A percentile compares a stretch with the other conserved stretches of the same genome.
These are phyloP conservation scores for Drosophila albomicans DNA, from an alignment of 1,140 invertebrate species.

Conservation along the genomic window DNA sequence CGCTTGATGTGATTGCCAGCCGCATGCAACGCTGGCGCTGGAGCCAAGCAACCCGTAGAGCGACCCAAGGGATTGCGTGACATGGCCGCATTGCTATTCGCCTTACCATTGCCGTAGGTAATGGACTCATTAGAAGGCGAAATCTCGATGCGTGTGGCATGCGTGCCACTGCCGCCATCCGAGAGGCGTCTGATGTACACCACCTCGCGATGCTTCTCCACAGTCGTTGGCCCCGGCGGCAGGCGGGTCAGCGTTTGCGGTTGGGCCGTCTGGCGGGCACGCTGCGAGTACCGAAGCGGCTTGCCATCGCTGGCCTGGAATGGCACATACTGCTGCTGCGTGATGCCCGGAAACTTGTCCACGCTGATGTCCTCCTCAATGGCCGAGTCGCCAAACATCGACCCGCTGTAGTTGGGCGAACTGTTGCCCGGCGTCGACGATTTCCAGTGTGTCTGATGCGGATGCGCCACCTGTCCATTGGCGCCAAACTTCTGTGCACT, in stretches of 20 bases:
- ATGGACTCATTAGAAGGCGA: conserved; percentile 82
- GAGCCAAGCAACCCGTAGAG: conserved; percentile 66
- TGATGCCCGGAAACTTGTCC: conserved; percentile 80
- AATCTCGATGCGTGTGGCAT: conserved; percentile 81
- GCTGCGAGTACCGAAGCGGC: conserved; percentile 71
- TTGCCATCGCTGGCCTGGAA: conserved; percentile 74
- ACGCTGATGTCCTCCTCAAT: conserved; percentile 84
- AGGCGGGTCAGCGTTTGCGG: conserved; percentile 56
- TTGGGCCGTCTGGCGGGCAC: conserved; percentile 64
- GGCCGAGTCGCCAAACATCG: conserved; percentile 84
- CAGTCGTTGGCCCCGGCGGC: conserved; percentile 31
- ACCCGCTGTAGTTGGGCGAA: conserved; percentile 84
- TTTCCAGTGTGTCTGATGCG: conserved; percentile 77
- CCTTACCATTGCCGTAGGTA: conserved; percentile 63
- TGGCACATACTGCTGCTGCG: conserved; percentile 75
- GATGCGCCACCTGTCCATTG: conserved; percentile 49
- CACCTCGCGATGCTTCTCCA: conserved; percentile 80
- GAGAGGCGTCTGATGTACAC: conserved; percentile 78
- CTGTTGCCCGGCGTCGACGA: conserved; percentile 82
- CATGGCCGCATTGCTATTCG: conserved; percentile 41
- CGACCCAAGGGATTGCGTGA: conserved; percentile 76
- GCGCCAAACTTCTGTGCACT: conserved; percentile 64
- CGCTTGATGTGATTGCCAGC: conserved; percentile 66
- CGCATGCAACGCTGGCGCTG: conserved; percentile 40
- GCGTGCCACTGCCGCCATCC: conserved; percentile 69